Conservation (phyloP, 2,888 invertebrate genomes). For the Melangyna quadrimaculata region DNA sequence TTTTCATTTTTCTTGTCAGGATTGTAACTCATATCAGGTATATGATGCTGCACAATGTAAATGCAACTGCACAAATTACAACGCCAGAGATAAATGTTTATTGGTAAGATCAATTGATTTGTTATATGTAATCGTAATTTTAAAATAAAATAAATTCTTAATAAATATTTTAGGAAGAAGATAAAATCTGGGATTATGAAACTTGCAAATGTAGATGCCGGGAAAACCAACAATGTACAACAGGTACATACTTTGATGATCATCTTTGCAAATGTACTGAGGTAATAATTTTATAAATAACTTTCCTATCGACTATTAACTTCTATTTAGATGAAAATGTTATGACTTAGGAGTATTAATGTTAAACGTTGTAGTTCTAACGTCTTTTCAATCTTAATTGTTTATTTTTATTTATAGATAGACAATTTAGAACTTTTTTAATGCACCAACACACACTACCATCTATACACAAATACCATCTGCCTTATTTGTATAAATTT, state of each 20-base stretch:
- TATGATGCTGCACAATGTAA: constrained; percentile 83
- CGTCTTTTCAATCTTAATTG: constrained; percentile 61
- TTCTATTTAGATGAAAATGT: constrained; percentile 67
- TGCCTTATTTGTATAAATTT: constrained; percentile 44
- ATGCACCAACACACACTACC: constrained; percentile 55
- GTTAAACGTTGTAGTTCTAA: constrained; percentile 57
- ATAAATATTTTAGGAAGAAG: constrained; percentile 78
- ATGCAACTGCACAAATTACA: constrained; percentile 84
- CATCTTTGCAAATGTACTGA: constrained; percentile 78
- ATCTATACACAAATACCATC: constrained; percentile 49
- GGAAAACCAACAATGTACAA: constrained; percentile 83
- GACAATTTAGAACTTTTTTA: constrained; percentile 75
- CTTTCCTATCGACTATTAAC: constrained; percentile 60
- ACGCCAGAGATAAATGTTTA: constrained; percentile 84
- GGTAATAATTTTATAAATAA: constrained; percentile 73
- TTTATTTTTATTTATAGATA: constrained; percentile 78
- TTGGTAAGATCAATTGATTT: constrained; percentile 67
- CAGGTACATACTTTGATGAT: constrained; percentile 84
- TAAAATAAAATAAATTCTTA: not conserved
- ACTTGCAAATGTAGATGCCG: constrained; percentile 85
- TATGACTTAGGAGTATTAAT: constrained; percentile 42
- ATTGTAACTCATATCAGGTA: constrained; percentile 84
- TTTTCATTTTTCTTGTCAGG: constrained; percentile 75
- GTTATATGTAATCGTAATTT: not conserved
- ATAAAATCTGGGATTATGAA: constrained; percentile 84